Conservation (phyloP, 2,797 vertebrate genomes). For the Schizopygopsis malacanthus region DNA sequence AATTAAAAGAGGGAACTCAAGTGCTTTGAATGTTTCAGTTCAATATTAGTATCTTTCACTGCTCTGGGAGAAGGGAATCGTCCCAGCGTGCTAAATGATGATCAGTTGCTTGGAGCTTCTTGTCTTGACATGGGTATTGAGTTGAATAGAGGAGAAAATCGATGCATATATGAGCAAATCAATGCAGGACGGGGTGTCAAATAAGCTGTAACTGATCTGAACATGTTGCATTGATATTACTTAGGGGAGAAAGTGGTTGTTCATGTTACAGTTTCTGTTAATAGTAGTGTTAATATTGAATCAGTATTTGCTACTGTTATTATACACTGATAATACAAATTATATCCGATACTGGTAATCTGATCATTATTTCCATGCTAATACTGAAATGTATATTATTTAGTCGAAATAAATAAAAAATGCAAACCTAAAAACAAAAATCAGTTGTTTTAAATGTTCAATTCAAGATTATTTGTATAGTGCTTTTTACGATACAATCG, state of each 20-base stretch:
- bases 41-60: slow-evolving; percentile 9
- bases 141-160: slow-evolving; percentile 33
- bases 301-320: background rate
- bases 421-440: too few species aligned
- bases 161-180: slow-evolving; percentile 44
- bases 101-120: slow-evolving; percentile 20
- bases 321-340: background rate
- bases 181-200: slow-evolving; percentile 27
- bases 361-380: background rate
- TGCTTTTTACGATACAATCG: too few species aligned
- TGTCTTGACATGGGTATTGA: slow-evolving; percentile 15
- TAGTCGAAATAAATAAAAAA: background rate
- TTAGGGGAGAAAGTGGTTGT: background rate
- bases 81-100: background rate
- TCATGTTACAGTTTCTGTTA: slow-evolving; percentile 5
- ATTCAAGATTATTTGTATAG: too few species aligned
- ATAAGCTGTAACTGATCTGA: slow-evolving; percentile 47
- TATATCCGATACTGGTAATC: background rate
- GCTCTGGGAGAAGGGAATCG: slow-evolving; percentile 13
- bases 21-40: slow-evolving; percentile 7
- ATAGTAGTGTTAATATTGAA: background rate
- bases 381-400: background rate
- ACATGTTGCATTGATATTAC: slow-evolving; percentile 25
- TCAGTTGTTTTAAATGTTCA: background rate
- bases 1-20: slow-evolving; percentile 1